Base-by-base conservation (phyloP, 2,888 invertebrate genomes). In the Pharmacophagus antenor region DNA sequence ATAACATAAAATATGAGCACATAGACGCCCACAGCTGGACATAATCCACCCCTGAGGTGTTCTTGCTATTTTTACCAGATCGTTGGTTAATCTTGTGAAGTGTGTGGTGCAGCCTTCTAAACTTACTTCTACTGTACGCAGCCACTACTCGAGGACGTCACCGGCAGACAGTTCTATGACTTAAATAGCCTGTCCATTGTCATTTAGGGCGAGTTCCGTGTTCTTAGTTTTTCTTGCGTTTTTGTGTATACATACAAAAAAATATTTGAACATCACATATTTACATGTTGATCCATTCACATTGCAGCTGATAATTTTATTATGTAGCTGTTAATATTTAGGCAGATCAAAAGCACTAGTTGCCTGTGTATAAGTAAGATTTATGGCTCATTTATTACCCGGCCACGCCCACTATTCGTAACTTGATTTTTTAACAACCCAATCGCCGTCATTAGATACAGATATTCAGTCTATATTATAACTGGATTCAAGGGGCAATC, bases 341-440 rank as follows among this genome's bases (percentile, higher is more conserved):
- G 60, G 47, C 56, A 60, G 56, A 56, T 51, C 56, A 56, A 56
- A 51, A 44, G 37, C 47, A 47, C 56, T 61, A 47, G 46, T 56
- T 48, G 56, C 55, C 56, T 61, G 50, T 61, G 56, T 51, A 61
- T 61, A 61, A 56, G 51, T 51, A 61, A 61, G 61, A 61, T 61
- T 56, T 51, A 61, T 56, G 55, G 61, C 61, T 51, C 56, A 61
- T 61, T 61, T 61, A 61, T 61, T 56, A 61, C 56, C 52, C 20
- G 56, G 46, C 61, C 61, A 51, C 61, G 61, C 61, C 61, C 47
- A 56, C 56, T 48, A 52, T 52, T 56, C 61, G 56, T 56, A 61
- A 61, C 46, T 46, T 56, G 37, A 56, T 61, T 56, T 55, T 61
- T 61, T 56, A 52, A 47, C 56, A 56, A 56, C 51, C 61, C 61